Base-by-base conservation (phyloP, 64 coral and sea anemone genomes). In the Pocillopora verrucosa region DNA sequence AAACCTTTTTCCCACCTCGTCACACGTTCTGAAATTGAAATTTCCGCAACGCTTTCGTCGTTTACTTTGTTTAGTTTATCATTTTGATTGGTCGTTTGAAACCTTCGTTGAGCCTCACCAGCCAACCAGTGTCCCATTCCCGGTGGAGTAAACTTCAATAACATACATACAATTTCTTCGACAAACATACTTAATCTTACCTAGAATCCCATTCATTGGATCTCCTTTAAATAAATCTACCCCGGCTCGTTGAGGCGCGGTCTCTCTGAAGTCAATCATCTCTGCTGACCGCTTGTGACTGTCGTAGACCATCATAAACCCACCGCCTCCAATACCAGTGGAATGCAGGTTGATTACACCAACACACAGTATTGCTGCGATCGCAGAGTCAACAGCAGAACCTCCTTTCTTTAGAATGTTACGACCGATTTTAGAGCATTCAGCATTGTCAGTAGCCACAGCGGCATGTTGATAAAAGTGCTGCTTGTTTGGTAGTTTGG, bases 231-330 rank as follows among this genome's bases (percentile, higher is more conserved):
- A 95, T 84, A 95, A 83, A 65, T 99, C 88, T 20, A 74, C 77
- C 58, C 88, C 82, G 7, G 97, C 88, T 24, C 65, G 86, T 14
- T 80, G 62, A 11, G 97, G 97, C 13, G 97, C 97, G 10, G 94
- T 99, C 80, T 99, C 97, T 70, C 97, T 87, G 64, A 99, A 99
- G 72, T 99, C 97, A 20, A 99, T 99, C 94, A 99, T 88, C 86
- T 99, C 97, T 36, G 89, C 91, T 36, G 78, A 89, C 76, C 81
- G 90, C 16, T 85, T 90, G 51, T 75, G 79, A 58, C 72, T 83
- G 67, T 81, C 89, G 37, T 99, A 99, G 13, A 99, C 97, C 41
- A 99, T 86, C 97, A 99, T 99, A 61, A 99, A 99, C 0, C 97
- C 97, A 10, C 97, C 97, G 11, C 97, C 97, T 34, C 97, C 97